phyloP scores from a whole-genome alignment of 2,888 invertebrate genomes.

The Thecocarcelia acutangulata region DNA sequence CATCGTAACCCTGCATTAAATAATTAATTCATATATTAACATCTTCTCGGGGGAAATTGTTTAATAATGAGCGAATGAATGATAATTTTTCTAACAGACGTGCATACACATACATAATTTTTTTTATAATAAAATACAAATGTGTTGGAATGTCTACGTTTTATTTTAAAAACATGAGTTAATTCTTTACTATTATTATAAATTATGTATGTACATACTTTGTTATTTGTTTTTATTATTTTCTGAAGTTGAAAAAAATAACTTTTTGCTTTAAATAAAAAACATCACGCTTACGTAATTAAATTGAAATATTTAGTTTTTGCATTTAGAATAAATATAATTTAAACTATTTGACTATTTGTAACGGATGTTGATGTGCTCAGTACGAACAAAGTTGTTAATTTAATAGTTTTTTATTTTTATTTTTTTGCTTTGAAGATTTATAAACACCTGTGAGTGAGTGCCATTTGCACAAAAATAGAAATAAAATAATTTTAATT shows the following conservation, averaged over 20 bases:
- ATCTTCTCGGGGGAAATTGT: conserved; percentile 20
- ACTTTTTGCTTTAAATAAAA: conserved; percentile 25
- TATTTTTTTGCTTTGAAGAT: conserved; percentile 3
- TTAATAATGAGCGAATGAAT: neutral
- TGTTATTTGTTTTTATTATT: neutral
- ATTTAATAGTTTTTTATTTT: conserved; percentile 5
- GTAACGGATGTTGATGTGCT: conserved; percentile 38
- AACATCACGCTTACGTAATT: conserved; percentile 43
- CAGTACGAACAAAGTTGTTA: neutral
- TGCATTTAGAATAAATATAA: conserved; percentile 9
- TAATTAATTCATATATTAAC: conserved; percentile 34
- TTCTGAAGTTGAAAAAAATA: neutral
- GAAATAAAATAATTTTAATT: neutral
- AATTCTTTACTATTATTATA: conserved; percentile 12
- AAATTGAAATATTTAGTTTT: conserved; percentile 3
- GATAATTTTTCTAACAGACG: conserved; percentile 3
- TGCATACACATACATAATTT: neutral
- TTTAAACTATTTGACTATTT: conserved; percentile 13
- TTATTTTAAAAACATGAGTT: neutral
- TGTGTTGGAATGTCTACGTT: conserved; percentile 31
- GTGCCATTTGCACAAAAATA: conserved; percentile 30
- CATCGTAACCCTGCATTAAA: conserved; percentile 8
- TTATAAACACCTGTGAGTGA: conserved; percentile 14
- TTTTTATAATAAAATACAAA: conserved; percentile 25
- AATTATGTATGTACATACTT: conserved; percentile 36